These are phyloP conservation scores for Herpailurus yagouaroundi DNA, from an alignment of 2,113 vertebrate genomes.

Conservation along the genomic window DNA sequence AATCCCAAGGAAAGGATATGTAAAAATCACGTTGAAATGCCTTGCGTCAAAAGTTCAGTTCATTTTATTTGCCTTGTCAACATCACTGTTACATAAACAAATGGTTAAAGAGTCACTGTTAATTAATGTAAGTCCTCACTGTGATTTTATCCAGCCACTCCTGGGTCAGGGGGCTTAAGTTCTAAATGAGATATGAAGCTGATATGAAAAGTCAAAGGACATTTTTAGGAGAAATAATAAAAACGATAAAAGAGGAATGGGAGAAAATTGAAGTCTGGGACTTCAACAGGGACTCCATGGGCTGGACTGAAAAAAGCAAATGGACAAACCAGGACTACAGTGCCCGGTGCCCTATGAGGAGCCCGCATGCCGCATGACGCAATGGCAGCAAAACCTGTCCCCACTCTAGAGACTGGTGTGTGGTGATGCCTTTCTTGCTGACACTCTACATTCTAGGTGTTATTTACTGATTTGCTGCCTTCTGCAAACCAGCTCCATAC, in stretches of 20 bases:
- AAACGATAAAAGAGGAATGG: not conserved
- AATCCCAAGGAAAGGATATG: not conserved
- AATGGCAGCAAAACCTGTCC: not conserved
- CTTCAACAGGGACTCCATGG: not conserved
- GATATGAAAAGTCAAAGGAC: not conserved
- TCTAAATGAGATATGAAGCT: not conserved
- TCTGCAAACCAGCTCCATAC: not conserved
- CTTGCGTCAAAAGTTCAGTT: not conserved
- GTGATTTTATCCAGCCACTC: not conserved
- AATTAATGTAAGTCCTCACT: not conserved
- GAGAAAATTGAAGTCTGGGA: not conserved
- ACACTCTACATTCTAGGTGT: not conserved
- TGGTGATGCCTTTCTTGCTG: not conserved
- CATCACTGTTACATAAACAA: not conserved
- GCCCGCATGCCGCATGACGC: not conserved
- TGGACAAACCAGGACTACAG: not conserved
- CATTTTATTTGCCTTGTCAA: conserved; percentile 3
- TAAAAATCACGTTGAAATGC: not conserved
- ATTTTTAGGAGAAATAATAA: not conserved
- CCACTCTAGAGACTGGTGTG: not conserved
- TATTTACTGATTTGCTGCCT: not conserved
- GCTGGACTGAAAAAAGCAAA: not conserved
- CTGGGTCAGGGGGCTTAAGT: not conserved
- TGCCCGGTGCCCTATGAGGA: not conserved
- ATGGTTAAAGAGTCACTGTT: not conserved